phyloP scores from a whole-genome alignment of 2,797 vertebrate genomes.

The Sebastes reedi region DNA sequence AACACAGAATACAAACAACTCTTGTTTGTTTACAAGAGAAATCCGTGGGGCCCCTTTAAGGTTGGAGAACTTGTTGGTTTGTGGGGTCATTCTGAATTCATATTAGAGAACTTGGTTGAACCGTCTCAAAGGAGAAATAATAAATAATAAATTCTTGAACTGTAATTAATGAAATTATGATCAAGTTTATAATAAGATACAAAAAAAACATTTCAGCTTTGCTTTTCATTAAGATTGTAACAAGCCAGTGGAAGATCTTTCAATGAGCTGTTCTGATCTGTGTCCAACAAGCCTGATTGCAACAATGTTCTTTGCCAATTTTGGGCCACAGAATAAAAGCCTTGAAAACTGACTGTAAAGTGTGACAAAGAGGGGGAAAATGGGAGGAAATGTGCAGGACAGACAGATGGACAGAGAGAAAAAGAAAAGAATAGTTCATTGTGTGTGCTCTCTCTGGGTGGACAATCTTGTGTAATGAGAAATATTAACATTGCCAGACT shows the following conservation, averaged over 20 bases:
- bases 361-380: constrained; percentile 38
- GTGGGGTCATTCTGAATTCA: background rate
- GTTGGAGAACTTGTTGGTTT: background rate
- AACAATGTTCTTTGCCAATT: constrained; percentile 60
- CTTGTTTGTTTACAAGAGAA: background rate
- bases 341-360: constrained; percentile 48
- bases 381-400: constrained; percentile 23
- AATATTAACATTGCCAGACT: constrained; percentile 72
- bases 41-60: background rate
- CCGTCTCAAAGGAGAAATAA: background rate
- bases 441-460: constrained; percentile 57
- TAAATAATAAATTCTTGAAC: background rate
- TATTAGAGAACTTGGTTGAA: background rate
- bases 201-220: background rate
- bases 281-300: constrained; percentile 63
- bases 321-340: constrained; percentile 29
- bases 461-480: constrained; percentile 71
- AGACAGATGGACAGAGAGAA: constrained; percentile 40
- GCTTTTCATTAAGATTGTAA: constrained; percentile 25
- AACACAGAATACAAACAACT: background rate
- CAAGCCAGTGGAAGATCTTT: constrained; percentile 32
- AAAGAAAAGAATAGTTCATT: constrained; percentile 65
- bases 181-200: constrained; percentile 9
- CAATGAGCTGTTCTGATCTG: constrained; percentile 48
- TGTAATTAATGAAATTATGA: constrained; percentile 19